Conservation (phyloP, 64 coral and sea anemone genomes). For the Stichodactyla mertensii region DNA sequence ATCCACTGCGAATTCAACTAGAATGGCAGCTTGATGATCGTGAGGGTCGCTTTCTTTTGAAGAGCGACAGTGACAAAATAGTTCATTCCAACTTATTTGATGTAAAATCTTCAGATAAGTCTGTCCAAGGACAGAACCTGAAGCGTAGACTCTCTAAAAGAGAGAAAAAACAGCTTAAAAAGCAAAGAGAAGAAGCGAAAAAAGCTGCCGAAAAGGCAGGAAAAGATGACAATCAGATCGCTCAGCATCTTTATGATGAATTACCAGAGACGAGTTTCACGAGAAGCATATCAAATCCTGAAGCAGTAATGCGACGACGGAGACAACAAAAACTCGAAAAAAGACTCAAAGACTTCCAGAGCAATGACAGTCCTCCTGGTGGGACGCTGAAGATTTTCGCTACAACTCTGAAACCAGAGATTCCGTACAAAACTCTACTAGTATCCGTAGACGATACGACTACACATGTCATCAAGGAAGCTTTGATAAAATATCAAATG, state of each 20-base stretch:
- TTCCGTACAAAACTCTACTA: constrained; percentile 93
- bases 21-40: constrained; percentile 82
- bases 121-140: constrained; percentile 44
- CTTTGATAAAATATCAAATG: constrained; percentile 93
- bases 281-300: constrained; percentile 91
- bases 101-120: constrained; percentile 31
- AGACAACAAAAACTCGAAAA: constrained; percentile 83
- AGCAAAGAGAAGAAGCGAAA: constrained; percentile 74
- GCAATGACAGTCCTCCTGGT: constrained; percentile 60
- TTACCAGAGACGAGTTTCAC: constrained; percentile 90
- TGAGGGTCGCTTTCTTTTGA: constrained; percentile 90
- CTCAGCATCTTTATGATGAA: constrained; percentile 79
- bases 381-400: constrained; percentile 99
- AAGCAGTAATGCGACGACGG: constrained; percentile 86
- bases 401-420: constrained; percentile 88
- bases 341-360: constrained; percentile 76
- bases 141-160: constrained; percentile 80
- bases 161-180: constrained; percentile 83
- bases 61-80: constrained; percentile 83
- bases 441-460: constrained; percentile 82
- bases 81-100: constrained; percentile 56
- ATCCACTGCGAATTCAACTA: constrained; percentile 76
- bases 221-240: constrained; percentile 85
- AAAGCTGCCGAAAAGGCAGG: constrained; percentile 42
- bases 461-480: constrained; percentile 75